These are phyloP conservation scores for Anas platyrhynchos DNA, from an alignment of 2,113 vertebrate species.

Conservation along the genomic window DNA sequence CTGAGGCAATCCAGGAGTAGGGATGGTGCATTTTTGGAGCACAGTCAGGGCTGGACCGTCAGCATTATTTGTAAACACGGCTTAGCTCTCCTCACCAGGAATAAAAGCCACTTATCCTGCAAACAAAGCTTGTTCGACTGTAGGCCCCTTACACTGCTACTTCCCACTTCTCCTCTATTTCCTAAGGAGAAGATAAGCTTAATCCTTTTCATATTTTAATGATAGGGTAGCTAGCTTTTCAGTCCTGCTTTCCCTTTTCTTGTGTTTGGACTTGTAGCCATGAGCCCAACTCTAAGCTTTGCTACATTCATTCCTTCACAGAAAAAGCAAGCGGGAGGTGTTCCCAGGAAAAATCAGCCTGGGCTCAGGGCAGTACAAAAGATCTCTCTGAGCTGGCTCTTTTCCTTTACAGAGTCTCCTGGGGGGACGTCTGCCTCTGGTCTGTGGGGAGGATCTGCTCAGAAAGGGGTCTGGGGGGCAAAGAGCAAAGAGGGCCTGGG, in stretches of 20 bases:
- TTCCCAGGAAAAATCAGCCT: not conserved
- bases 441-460: not conserved
- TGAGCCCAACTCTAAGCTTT: not conserved
- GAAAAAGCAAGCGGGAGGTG: not conserved
- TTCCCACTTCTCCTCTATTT: not conserved
- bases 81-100: conserved; percentile 14
- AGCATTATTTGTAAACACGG: conserved; percentile 65
- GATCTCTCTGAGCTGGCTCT: not conserved
- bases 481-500: not conserved
- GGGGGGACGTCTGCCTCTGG: not conserved
- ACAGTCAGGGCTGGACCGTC: not conserved
- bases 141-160: not conserved
- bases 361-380: not conserved
- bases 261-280: not conserved
- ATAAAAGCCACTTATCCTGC: conserved; percentile 18
- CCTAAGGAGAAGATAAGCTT: conserved; percentile 30
- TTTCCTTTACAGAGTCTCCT: not conserved
- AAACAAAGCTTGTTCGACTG: conserved; percentile 11
- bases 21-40: conserved; percentile 53
- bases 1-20: conserved; percentile 51
- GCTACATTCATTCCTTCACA: not conserved
- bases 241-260: not conserved
- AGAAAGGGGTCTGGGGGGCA: not conserved
- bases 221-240: not conserved
- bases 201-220: conserved; percentile 51